Evolutionary conservation across 2,797 vertebrate genomes (phyloP), one percentile per base, ranked within the genome.

Genomic region (Sebastes melanostomus): DNA sequence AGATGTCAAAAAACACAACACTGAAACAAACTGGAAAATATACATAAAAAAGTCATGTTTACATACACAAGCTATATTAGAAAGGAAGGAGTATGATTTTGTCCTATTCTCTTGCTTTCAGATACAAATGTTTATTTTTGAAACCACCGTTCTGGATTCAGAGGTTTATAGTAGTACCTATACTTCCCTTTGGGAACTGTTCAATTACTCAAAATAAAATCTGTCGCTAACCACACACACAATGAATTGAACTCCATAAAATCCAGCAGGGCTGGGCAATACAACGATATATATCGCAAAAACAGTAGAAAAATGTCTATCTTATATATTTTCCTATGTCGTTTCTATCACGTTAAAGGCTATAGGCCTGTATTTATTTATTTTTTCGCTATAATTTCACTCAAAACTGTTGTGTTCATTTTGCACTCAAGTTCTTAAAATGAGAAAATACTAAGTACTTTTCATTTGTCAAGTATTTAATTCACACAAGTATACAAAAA

Each of bases 41-140:
- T 59, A 60, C 63, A 75, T 68, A 83, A 83, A 80, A 66, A 56
- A 38, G 22, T 79, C 72, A 71, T 82, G 82, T 89, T 89, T 86
- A 83, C 81, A 77, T 66, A 25, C 65, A 54, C 50, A 77, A 32
- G 20, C 32, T 84, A 63, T 82, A 68, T 77, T 72, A 27, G 73
- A 60, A 83, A 67, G 82, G 77, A 86, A 75, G 30, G 12, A 68
- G 12, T 63, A 22, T 77, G 56, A 22, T 77, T 77, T 84, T 58
- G 63, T 32, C 0, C 42, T 70, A 66, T 86, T 83, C 77, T 90
- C 50, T 65, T 32, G 58, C 14, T 60, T 60, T 75, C 63, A 73
- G 68, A 88, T 80, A 73, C 67, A 70, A 20, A 58, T 78, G 61
- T 83, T 80, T 85, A 65, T 36, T 81, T 72, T 58, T 68, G 2